phyloP scores from a whole-genome alignment of 1,140 invertebrate species.

The Geopemphigus sp. region DNA sequence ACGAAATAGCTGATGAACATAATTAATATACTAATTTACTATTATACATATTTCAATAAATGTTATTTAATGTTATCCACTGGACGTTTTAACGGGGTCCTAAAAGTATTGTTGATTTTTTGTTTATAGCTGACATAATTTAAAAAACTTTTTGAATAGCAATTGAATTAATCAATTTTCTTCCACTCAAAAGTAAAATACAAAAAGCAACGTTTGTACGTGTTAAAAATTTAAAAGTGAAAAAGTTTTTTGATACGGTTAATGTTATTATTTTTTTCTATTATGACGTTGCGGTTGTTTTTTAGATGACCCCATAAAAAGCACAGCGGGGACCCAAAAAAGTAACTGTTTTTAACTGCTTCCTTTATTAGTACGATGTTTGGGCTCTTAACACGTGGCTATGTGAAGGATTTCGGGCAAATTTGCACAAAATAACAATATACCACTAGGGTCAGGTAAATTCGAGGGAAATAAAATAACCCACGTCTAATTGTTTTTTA shows the following conservation, averaged over 20 bases:
- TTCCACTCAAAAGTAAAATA: background rate
- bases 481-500: constrained; percentile 2
- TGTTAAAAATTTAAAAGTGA: background rate
- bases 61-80: too few relatives aligned
- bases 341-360: background rate
- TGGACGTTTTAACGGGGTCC: too few relatives aligned
- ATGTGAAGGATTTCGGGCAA: background rate
- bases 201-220: background rate
- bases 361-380: constrained; percentile 10
- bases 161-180: background rate
- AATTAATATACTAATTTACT: too few relatives aligned
- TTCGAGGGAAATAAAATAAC: background rate
- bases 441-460: background rate
- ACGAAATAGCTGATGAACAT: too few relatives aligned
- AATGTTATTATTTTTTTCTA: background rate
- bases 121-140: background rate
- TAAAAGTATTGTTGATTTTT: too few relatives aligned
- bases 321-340: background rate
- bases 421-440: constrained; percentile 30
- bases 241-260: background rate
- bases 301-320: constrained; percentile 7
- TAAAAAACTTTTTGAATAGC: background rate
- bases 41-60: too few relatives aligned
- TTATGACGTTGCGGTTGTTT: background rate
- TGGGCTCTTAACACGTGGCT: background rate